A percentile compares a stretch with the other conserved stretches of the same genome.
phyloP scores from a whole-genome alignment of 2,888 invertebrate species.

The Strigamia transsilvanica region DNA sequence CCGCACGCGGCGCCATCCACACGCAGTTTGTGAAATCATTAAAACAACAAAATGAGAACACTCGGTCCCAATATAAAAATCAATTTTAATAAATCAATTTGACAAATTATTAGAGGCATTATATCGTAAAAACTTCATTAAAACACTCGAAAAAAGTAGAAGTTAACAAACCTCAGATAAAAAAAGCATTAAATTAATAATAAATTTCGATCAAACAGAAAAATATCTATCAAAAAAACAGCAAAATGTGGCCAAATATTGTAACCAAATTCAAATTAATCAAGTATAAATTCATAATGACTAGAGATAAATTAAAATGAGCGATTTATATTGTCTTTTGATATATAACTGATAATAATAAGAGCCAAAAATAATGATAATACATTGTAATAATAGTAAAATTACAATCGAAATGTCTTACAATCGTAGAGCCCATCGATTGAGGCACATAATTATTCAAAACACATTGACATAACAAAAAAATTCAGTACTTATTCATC shows the following conservation, averaged over 20 bases:
- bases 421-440: not conserved
- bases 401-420: conserved; percentile 6
- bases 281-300: not conserved
- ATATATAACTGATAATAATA: not conserved
- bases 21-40: no score
- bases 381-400: not conserved
- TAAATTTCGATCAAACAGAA: not conserved
- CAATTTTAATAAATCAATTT: not conserved
- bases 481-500: not conserved
- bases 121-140: not conserved
- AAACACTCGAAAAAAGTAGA: no score
- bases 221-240: not conserved
- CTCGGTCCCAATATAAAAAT: not conserved
- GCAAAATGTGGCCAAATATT: not conserved
- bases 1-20: not conserved
- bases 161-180: no score
- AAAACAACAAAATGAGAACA: not conserved
- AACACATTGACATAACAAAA: not conserved
- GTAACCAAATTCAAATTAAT: not conserved
- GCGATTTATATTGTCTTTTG: not conserved
- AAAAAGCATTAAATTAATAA: no score
- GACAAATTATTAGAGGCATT: not conserved
- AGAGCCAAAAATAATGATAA: not conserved
- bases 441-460: not conserved
- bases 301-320: not conserved